Conservation (phyloP, 2,113 vertebrate genomes). For the Trematomus loennbergii region DNA sequence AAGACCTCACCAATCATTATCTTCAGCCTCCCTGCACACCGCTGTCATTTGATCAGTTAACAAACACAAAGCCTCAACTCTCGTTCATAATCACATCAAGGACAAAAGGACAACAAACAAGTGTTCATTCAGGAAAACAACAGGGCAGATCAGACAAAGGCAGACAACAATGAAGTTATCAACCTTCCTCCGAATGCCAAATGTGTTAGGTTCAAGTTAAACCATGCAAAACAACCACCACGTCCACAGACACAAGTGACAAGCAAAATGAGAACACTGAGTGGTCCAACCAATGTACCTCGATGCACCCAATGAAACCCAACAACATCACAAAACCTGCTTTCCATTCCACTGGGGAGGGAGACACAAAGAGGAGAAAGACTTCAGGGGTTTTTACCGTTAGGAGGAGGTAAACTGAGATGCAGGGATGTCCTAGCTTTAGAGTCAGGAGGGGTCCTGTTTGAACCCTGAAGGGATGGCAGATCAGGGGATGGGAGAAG, state of each 20-base stretch:
- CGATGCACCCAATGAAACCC: slow-evolving; percentile 69
- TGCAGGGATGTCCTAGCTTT: slow-evolving; percentile 84
- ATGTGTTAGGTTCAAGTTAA: slow-evolving; percentile 23
- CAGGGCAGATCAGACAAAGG: slow-evolving; percentile 20
- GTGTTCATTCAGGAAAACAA: slow-evolving; percentile 44
- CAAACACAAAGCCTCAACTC: neutral
- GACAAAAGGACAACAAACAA: slow-evolving; percentile 18
- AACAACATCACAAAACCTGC: slow-evolving; percentile 70
- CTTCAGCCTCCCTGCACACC: neutral
- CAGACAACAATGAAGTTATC: slow-evolving; percentile 45
- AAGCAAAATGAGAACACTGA: slow-evolving; percentile 58
- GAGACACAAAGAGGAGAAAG: slow-evolving; percentile 55
- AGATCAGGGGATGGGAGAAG: slow-evolving; percentile 53
- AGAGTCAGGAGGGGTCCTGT: slow-evolving; percentile 80
- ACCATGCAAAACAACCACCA: slow-evolving; percentile 75
- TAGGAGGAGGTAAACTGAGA: slow-evolving; percentile 82
- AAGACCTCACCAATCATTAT: neutral
- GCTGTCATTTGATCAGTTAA: neutral
- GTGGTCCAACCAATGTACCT: slow-evolving; percentile 56
- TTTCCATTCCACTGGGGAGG: slow-evolving; percentile 54
- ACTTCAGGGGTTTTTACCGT: slow-evolving; percentile 78
- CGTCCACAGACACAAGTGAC: slow-evolving; percentile 62
- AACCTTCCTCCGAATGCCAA: slow-evolving; percentile 5
- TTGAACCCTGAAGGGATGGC: slow-evolving; percentile 75
- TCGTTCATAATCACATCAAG: slow-evolving; percentile 10